Conservation (phyloP, 2,888 invertebrate genomes). For the Agonopterix heracliana region DNA sequence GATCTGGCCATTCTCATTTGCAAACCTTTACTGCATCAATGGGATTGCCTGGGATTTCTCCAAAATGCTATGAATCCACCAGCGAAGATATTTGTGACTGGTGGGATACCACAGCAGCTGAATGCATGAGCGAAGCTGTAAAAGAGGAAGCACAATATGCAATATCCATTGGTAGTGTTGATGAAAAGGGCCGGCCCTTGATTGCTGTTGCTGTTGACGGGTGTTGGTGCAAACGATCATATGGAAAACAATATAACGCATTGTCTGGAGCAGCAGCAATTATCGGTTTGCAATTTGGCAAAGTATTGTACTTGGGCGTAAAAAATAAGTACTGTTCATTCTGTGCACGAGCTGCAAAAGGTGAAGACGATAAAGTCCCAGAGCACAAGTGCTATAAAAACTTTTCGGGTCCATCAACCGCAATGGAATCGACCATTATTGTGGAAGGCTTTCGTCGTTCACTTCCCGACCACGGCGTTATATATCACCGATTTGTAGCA, state of each 20-base stretch:
- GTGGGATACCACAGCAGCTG: conserved; percentile 9
- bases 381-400: not conserved
- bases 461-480: not conserved
- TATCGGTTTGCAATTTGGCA: conserved; percentile 4
- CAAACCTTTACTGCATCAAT: not conserved
- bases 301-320: conserved; percentile 8
- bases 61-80: not conserved
- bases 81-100: conserved; percentile 7
- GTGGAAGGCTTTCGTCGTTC: not conserved
- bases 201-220: conserved; percentile 6
- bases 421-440: conserved; percentile 6
- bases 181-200: conserved; percentile 7
- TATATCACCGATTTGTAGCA: not conserved
- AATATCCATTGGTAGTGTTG: conserved; percentile 4
- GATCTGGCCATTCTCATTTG: not conserved
- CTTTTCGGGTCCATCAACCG: conserved; percentile 6
- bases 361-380: not conserved
- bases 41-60: not conserved
- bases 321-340: conserved; percentile 9
- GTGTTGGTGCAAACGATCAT: conserved; percentile 8
- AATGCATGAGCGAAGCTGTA: conserved; percentile 4
- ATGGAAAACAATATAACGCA: conserved; percentile 5
- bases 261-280: conserved; percentile 10
- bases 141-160: conserved; percentile 8
- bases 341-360: conserved; percentile 9